Base-by-base conservation (phyloP, 2,888 invertebrate genomes). In the Epistrophella euchroma region DNA sequence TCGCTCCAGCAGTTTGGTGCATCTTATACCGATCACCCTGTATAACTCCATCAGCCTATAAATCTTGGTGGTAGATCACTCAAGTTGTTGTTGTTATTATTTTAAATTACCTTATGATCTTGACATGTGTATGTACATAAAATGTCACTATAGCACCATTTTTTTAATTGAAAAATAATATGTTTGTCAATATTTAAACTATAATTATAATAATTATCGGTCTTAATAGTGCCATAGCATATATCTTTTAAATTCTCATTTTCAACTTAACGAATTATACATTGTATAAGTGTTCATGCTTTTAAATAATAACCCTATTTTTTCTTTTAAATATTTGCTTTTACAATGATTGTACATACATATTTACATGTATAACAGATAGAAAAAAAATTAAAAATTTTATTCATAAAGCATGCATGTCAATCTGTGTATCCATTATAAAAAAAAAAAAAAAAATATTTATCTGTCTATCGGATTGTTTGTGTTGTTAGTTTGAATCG, bases 401-500 rank as follows among this genome's bases (percentile, higher is more conserved):
- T n/a, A 52, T 68, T 68, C 52, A 68, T 37, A 52, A 68, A 25
- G n/a, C 52, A 37, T 68, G 37, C 68, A 50, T 37, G 68, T 68
- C 68, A 68, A 68, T 68, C 68, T 52, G 50, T 45, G 40, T 68
- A 66, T 47, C 66, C 66, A 66, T 66, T 60, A 13, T 22, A 37
- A 25, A 43, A 62, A 40, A 11, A 35, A 17, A 19, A 40, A 37
- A 40, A 43, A 62, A 40, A 25, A 32, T 64, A 64, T 64, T 45
- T 45, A 32, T 64, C 45, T 64, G 28, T 68, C 50, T 52, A 52
- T 68, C 22, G 45, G 25, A 28, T 25, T 64, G 43, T 40, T 10
- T n/a, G 2, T 60, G 58, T 43, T 60, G 28, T 35, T 75, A 43
- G 50, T 74, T 64, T 17, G 64, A 75, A 74, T 75, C 50, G 56